Base-by-base conservation (phyloP, 2,888 invertebrate species). In the Papilio demoleus region DNA sequence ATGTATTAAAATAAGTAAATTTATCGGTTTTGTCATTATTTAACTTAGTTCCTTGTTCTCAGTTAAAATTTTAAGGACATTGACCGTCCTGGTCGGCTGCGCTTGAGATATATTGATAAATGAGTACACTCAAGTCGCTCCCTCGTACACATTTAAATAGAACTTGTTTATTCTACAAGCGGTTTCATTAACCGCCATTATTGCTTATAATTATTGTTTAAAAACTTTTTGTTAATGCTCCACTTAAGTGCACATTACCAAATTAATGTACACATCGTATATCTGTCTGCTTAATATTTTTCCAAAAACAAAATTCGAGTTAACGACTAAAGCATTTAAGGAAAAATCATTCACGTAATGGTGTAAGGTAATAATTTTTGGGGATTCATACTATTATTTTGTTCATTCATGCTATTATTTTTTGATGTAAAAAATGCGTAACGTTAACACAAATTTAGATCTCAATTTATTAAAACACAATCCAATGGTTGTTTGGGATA, bases 41-140 rank as follows among this genome's bases (percentile, higher is more conserved):
- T 45, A 12, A 73, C 67, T 71, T 72, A 74, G 74, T 74, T 72
- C 67, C 68, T 65, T 70, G 70, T 61, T 70, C 73, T 73, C 72
- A 71, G 73, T 76, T 75, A 73, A 74, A 67, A 73, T 73, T 73
- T 75, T 76, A 69, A 77, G 83, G 78, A 79, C 82, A 77, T 79
- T 76, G 84, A 79, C 80, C 83, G 83, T 79, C 76, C 73, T 76
- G 81, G 76, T 81, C 78, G 74, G 78, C 42, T 75, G 80, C 69
- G 71, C 67, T 76, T 73, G 75, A 77, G 76, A 77, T 76, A 71
- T 74, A 77, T 74, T 71, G 69, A 50, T 61, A 70, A 65, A 60
- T 62, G 38, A 63, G 40, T 53, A 61, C 19, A 42, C 53, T 62
- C 58, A 45, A 61, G 65, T 62, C 19, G 42, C 9, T 66, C 45